Evolutionary conservation across 2,113 vertebrate genomes (phyloP).

Genomic region (Telmatochromis sp.): DNA sequence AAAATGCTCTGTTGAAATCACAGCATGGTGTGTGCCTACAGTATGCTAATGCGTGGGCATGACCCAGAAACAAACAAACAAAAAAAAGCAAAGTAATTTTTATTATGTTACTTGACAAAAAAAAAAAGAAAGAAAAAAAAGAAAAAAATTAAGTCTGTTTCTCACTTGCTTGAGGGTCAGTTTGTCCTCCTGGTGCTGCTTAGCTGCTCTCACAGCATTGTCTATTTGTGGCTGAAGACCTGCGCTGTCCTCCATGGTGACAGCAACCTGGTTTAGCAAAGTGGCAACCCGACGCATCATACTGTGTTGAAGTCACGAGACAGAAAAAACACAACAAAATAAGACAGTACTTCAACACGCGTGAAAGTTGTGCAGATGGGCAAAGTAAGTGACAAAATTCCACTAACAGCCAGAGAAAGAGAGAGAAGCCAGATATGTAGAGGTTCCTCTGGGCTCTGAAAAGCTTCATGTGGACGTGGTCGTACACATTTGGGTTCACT

Average conservation of each 20-base stretch:
- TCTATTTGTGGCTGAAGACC: conserved; percentile 80
- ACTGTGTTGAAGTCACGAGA: conserved; percentile 31
- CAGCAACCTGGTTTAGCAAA: conserved; percentile 84
- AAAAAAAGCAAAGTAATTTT: neutral
- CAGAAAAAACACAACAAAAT: neutral
- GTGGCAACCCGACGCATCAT: conserved; percentile 80
- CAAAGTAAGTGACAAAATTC: neutral
- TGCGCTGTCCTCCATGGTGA: conserved; percentile 59
- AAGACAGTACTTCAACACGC: neutral
- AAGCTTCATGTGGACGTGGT: conserved; percentile 94
- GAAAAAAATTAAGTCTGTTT: neutral
- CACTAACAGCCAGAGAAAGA: conserved; percentile 97
- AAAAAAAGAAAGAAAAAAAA: neutral
- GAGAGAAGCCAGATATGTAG: conserved; percentile 93
- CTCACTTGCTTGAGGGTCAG: conserved; percentile 80
- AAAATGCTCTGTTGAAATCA: neutral
- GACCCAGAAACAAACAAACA: neutral
- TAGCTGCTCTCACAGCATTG: conserved; percentile 75
- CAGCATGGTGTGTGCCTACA: neutral
- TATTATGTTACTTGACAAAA: neutral
- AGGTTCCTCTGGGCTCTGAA: conserved; percentile 95
- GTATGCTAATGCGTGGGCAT: neutral
- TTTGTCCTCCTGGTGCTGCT: conserved; percentile 82
- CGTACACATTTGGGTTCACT: conserved; percentile 70
- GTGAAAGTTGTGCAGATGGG: neutral